Evolutionary conservation across 2,888 invertebrate genomes (phyloP).

Genomic region (Drosophila quinaria): DNA sequence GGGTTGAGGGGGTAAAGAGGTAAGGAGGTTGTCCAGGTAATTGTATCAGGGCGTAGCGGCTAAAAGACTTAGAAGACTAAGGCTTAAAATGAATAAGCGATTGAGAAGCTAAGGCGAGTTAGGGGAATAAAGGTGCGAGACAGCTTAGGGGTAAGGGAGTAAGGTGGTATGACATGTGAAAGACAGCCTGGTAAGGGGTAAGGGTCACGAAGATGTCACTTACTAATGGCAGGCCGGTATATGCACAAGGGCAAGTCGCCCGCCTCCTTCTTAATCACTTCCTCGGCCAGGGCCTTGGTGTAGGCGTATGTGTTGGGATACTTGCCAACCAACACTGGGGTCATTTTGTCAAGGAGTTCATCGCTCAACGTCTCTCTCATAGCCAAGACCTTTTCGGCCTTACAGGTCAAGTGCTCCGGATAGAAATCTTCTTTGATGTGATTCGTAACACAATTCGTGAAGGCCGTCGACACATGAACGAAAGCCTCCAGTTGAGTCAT

Average conservation of each 20-base stretch:
- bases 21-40: not conserved
- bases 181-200: not conserved
- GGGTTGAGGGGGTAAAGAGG: not conserved
- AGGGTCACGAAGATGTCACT: constrained; percentile 45
- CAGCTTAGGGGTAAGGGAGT: too few species aligned
- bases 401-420: constrained; percentile 77
- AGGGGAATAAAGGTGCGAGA: too few species aligned
- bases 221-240: constrained; percentile 90
- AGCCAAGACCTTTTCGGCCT: constrained; percentile 81
- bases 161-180: too few species aligned
- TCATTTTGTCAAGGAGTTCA: constrained; percentile 82
- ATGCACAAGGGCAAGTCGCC: constrained; percentile 88
- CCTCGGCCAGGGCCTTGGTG: constrained; percentile 91
- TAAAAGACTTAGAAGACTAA: too few species aligned
- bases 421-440: constrained; percentile 85
- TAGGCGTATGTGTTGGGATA: constrained; percentile 91
- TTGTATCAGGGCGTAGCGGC: not conserved
- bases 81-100: too few species aligned
- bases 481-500: constrained; percentile 87
- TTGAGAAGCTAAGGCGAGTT: too few species aligned
- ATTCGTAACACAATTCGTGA: constrained; percentile 87
- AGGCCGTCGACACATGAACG: constrained; percentile 90
- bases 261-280: constrained; percentile 87
- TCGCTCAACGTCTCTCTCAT: constrained; percentile 81
- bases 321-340: constrained; percentile 70